These are phyloP conservation scores for Saccopteryx bilineata DNA, from an alignment of 2,113 vertebrate genomes.

Conservation along the genomic window DNA sequence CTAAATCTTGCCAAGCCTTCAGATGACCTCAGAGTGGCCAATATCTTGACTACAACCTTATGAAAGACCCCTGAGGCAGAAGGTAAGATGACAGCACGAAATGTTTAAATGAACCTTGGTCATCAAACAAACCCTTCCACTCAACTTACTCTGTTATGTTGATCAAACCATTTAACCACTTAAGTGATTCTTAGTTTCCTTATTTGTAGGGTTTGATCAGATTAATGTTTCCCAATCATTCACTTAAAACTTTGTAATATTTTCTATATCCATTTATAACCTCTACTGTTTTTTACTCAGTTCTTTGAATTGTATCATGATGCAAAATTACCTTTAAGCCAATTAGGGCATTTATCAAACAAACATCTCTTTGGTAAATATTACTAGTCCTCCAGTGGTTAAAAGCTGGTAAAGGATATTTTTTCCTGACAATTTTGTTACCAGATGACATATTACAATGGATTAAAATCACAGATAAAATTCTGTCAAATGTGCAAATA, in stretches of 20 bases:
- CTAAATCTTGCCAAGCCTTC: background rate
- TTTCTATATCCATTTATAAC: background rate
- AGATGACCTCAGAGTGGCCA: background rate
- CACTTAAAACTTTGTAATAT: constrained; percentile 27
- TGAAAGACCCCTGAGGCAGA: background rate
- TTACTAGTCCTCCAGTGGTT: background rate
- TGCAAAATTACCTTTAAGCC: background rate
- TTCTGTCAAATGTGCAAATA: background rate
- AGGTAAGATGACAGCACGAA: background rate
- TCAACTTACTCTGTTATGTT: background rate
- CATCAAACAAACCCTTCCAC: background rate
- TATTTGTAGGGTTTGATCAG: background rate
- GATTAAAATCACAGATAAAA: constrained; percentile 1
- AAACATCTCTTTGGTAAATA: background rate
- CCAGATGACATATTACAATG: background rate
- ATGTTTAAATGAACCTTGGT: background rate
- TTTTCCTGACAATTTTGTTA: constrained; percentile 8
- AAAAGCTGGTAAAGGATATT: background rate
- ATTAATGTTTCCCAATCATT: background rate
- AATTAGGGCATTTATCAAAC: background rate
- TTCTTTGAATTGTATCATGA: background rate
- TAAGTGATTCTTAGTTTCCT: background rate
- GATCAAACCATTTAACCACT: background rate
- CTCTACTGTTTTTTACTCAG: background rate
- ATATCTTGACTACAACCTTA: background rate